phyloP scores from a whole-genome alignment of 2,797 vertebrate genomes.

The Acipenser ruthenus region DNA sequence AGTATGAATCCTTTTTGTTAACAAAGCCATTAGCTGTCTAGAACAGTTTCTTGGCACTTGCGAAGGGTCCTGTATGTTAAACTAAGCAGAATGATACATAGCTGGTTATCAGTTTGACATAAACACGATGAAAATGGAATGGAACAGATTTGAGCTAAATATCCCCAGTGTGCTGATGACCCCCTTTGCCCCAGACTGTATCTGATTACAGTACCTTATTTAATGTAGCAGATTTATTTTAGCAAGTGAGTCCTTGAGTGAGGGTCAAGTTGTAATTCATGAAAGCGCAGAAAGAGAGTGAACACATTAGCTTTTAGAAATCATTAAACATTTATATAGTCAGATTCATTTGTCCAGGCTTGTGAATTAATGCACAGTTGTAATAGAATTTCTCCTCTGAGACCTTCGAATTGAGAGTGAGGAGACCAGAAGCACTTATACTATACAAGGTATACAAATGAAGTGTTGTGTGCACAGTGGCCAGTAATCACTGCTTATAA shows the following conservation, averaged over 20 bases:
- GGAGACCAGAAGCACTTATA: slow-evolving; percentile 35
- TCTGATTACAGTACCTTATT: not conserved
- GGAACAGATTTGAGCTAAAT: too few relatives aligned
- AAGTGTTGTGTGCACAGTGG: slow-evolving; percentile 1
- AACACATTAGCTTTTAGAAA: slow-evolving; percentile 54
- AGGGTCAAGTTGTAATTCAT: slow-evolving; percentile 49
- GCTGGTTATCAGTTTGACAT: not conserved
- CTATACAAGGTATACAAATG: slow-evolving; percentile 32
- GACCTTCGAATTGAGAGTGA: slow-evolving; percentile 31
- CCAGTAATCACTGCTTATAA: too few relatives aligned
- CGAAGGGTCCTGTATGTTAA: too few relatives aligned
- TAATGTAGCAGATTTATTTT: slow-evolving; percentile 23
- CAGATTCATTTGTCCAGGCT: slow-evolving; percentile 39
- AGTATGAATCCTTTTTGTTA: too few relatives aligned
- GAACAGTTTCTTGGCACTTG: too few relatives aligned
- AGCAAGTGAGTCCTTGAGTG: slow-evolving; percentile 37
- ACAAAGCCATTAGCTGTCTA: too few relatives aligned
- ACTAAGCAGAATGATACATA: not conserved
- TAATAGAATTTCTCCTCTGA: slow-evolving; percentile 54
- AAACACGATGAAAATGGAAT: not conserved
- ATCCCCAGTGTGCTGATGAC: too few relatives aligned
- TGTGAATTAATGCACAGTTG: slow-evolving; percentile 47
- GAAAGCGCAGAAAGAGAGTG: slow-evolving; percentile 32
- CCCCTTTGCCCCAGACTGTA: too few relatives aligned
- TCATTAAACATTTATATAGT: slow-evolving; percentile 62